phyloP scores from a whole-genome alignment of 2,888 invertebrate genomes.

The Bombylius discolor region DNA sequence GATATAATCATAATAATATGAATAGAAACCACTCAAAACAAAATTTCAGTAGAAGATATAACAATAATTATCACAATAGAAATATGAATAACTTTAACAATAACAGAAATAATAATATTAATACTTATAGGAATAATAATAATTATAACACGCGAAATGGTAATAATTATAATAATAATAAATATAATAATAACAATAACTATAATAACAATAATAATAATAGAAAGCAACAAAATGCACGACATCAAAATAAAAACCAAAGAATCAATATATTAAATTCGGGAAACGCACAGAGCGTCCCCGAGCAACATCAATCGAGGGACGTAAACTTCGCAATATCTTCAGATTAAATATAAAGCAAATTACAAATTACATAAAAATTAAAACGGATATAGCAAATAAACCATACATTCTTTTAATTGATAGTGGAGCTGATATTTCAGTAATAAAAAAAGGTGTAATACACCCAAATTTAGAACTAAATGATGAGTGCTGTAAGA shows the following conservation, averaged over 20 bases:
- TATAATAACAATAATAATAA: neutral
- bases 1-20: neutral
- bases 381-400: no score
- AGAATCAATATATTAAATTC: neutral
- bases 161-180: neutral
- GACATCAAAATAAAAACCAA: neutral
- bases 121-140: neutral
- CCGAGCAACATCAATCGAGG: neutral
- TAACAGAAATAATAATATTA: neutral
- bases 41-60: neutral
- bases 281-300: neutral
- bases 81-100: neutral
- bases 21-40: neutral
- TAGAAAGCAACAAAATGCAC: neutral
- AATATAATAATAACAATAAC: neutral
- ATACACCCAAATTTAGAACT: neutral
- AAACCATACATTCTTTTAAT: neutral
- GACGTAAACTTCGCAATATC: neutral
- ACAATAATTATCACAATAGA: neutral
- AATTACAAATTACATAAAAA: neutral
- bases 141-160: neutral
- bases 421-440: neutral
- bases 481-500: neutral
- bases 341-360: neutral
- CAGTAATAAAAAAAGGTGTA: neutral